Evolutionary conservation across 2,888 invertebrate species (phyloP).

Genomic region (Dolichomitus sp.): DNA sequence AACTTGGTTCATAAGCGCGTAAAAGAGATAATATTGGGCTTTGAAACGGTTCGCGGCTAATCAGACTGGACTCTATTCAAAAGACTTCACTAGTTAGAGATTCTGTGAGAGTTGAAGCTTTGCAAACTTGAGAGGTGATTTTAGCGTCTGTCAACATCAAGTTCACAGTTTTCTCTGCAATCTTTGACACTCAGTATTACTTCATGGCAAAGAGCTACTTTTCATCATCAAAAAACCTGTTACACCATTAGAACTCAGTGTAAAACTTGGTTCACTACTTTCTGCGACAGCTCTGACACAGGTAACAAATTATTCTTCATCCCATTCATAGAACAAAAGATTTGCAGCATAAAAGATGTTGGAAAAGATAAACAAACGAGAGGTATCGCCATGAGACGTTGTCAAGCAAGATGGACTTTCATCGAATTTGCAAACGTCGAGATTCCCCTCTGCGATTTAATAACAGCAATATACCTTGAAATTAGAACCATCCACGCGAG

Average conservation of each 20-base stretch:
- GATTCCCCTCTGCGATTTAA: conserved; percentile 7
- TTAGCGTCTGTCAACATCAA: background rate
- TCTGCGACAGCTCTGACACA: background rate
- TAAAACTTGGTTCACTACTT: background rate
- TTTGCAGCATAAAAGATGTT: background rate
- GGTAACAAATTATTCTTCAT: background rate
- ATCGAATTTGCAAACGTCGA: conserved; percentile 28
- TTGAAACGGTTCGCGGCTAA: conserved; percentile 44
- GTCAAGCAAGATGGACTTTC: conserved; percentile 14
- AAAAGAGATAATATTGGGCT: conserved; percentile 23
- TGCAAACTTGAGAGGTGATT: background rate
- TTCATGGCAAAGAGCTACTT: background rate
- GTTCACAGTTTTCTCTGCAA: background rate
- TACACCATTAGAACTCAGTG: background rate
- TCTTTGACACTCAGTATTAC: background rate
- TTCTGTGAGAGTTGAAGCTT: conserved; percentile 13
- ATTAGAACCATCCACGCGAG: conserved; percentile 81
- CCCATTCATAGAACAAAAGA: background rate
- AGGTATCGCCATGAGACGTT: background rate
- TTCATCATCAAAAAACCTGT: background rate
- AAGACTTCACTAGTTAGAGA: conserved; percentile 6
- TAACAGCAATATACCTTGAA: conserved; percentile 74
- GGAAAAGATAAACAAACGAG: background rate
- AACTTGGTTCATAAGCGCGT: background rate
- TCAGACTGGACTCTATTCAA: conserved; percentile 44